Evolutionary conservation across 2,113 vertebrate species (phyloP), one percentile per base, ranked within the genome.

Genomic region (Microtus ochrogaster): DNA sequence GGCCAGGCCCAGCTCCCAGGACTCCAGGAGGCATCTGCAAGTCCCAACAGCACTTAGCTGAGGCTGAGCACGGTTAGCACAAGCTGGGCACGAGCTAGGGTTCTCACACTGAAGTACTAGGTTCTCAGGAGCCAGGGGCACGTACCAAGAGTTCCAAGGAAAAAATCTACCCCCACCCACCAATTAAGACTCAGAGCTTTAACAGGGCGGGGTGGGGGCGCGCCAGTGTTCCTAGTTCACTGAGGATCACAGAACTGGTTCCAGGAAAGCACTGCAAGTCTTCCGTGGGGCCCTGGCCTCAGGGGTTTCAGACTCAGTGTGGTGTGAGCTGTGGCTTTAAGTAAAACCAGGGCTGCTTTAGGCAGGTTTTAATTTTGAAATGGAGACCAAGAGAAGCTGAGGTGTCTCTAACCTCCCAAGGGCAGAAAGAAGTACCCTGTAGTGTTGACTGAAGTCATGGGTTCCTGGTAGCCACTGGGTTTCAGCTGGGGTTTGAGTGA

Each of bases 131-230:
- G 8, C 4, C 19, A 44, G 36, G 5, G 16, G 4, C 17, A 22
- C 0, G 10, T 7, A 28, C 63, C n/a, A 89, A 72, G 12, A 6
- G 76, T 4, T 63, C 12, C 26, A 13, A 85, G 79, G 79, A 28
- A n/a, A 85, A 68, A n/a, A 41, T 1, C 22, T 44, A 8, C 41
- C 81, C 81, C 21, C 13, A 83, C 14, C 13, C 49, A 41, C 84
- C 1, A 13, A 9, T 22, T n/a, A 41, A 47, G 72, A 41, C 49
- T 26, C 36, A 86, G 72, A 91, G 58, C 33, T 61, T 39, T 55
- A 44, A 24, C 1, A 26, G 16, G 65, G 13, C 7, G 28, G 8
- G 19, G 24, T 33, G 24, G 16, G 16, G 17, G 2, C 0, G 0
- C 36, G 26, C 28, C 7, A 83, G 74, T 39, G 70, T 17, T 68